A percentile compares a stretch with the other conserved stretches of the same genome.
These are phyloP conservation scores for Percina caprodes DNA, from an alignment of 2,113 vertebrate genomes.

Conservation along the genomic window DNA sequence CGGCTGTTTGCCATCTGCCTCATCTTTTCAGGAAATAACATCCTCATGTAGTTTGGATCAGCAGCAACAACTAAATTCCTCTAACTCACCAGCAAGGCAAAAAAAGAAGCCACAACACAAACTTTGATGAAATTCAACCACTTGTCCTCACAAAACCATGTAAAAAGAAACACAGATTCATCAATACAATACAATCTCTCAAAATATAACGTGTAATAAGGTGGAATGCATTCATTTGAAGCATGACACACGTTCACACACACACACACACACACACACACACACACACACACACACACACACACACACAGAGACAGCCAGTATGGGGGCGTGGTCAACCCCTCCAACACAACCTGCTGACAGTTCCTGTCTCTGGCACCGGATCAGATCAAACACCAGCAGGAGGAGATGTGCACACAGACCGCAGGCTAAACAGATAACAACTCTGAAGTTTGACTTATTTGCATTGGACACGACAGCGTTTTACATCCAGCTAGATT, in stretches of 20 bases:
- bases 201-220: background rate
- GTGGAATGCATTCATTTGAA: background rate
- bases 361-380: no score
- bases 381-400: background rate
- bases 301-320: no score
- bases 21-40: no score
- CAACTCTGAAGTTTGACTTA: background rate
- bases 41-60: no score
- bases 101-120: background rate
- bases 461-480: background rate
- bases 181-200: no score
- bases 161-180: no score
- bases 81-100: no score
- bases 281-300: conserved; percentile 4
- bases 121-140: background rate
- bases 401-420: conserved; percentile 18
- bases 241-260: no score
- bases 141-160: no score
- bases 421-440: conserved; percentile 39
- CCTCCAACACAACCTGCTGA: conserved; percentile 7
- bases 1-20: no score
- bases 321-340: conserved; percentile 20
- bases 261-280: background rate
- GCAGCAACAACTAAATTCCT: background rate
- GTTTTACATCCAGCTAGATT: background rate